These are phyloP conservation scores for Aegotheles bennettii DNA, from an alignment of 2,113 vertebrate species.

Conservation along the genomic window DNA sequence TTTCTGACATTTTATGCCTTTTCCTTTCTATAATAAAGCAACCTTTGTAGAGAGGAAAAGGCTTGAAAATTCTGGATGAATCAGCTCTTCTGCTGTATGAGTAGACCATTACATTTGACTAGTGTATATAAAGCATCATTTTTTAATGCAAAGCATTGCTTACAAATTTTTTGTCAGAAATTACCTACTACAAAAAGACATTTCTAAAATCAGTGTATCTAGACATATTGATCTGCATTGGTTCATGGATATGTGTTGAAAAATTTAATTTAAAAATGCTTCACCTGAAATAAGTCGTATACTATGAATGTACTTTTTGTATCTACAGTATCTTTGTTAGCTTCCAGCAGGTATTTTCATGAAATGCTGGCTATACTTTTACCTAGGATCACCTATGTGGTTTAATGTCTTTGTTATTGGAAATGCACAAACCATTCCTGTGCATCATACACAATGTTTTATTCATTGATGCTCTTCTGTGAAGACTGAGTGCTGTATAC, in stretches of 20 bases:
- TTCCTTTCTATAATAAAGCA: slow-evolving; percentile 10
- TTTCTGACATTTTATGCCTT: slow-evolving; percentile 53
- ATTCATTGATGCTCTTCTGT: neutral
- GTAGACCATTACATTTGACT: neutral
- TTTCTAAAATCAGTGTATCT: slow-evolving; percentile 5
- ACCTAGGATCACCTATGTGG: neutral
- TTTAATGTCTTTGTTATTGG: neutral
- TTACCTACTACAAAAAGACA: slow-evolving; percentile 19
- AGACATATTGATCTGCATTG: neutral
- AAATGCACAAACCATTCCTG: neutral
- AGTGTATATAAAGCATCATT: neutral
- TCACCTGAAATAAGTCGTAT: neutral
- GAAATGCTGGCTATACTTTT: neutral
- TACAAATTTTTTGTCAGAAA: slow-evolving; percentile 56
- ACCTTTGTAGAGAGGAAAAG: neutral
- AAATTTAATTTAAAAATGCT: neutral
- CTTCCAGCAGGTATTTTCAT: neutral
- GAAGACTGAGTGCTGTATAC: slow-evolving; percentile 41
- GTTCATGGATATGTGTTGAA: neutral
- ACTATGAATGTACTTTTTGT: neutral
- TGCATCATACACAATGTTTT: neutral
- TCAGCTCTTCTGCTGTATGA: neutral
- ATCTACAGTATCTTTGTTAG: neutral
- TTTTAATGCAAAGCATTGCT: slow-evolving; percentile 7
- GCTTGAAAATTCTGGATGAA: neutral